Evolutionary conservation across 2,888 invertebrate genomes (phyloP).

Genomic region (Protula sp.): DNA sequence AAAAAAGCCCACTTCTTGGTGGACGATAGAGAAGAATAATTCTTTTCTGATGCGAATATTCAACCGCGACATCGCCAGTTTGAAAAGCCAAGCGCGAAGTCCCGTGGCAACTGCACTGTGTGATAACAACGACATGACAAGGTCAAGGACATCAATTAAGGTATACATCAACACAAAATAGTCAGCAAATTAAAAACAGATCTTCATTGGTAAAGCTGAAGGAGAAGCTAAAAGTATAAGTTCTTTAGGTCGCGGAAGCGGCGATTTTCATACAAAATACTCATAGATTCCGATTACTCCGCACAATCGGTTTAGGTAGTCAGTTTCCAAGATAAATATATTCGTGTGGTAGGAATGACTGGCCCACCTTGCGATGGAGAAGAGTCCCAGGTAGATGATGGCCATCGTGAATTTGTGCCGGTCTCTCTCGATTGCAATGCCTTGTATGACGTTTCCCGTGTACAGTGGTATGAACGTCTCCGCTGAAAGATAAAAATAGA

Average conservation of each 20-base stretch:
- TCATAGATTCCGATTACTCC: too few relatives aligned
- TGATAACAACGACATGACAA: not conserved
- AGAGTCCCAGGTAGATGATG: constrained; percentile 33
- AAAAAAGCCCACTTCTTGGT: constrained; percentile 53
- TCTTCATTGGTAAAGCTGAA: too few relatives aligned
- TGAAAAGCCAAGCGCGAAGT: constrained; percentile 49
- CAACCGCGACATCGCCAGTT: constrained; percentile 45
- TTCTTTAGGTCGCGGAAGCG: too few relatives aligned
- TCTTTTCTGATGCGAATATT: constrained; percentile 43
- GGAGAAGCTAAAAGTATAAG: too few relatives aligned
- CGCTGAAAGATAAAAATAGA: constrained; percentile 28
- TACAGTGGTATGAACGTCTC: constrained; percentile 54
- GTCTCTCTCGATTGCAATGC: constrained; percentile 50
- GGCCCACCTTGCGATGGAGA: constrained; percentile 34
- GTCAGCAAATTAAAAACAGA: too few relatives aligned
- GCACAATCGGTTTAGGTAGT: too few relatives aligned
- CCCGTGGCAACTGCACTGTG: constrained; percentile 47
- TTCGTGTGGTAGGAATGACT: too few relatives aligned
- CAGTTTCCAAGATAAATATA: too few relatives aligned
- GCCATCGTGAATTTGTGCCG: constrained; percentile 37
- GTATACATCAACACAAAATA: too few relatives aligned
- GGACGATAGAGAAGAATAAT: constrained; percentile 45
- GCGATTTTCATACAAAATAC: too few relatives aligned
- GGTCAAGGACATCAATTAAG: not conserved
- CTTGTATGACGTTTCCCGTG: constrained; percentile 53